A percentile compares a stretch with the other conserved stretches of the same genome.
Evolutionary conservation across 2,888 invertebrate genomes (phyloP).

Genomic region (Pristionchus mayeri): DNA sequence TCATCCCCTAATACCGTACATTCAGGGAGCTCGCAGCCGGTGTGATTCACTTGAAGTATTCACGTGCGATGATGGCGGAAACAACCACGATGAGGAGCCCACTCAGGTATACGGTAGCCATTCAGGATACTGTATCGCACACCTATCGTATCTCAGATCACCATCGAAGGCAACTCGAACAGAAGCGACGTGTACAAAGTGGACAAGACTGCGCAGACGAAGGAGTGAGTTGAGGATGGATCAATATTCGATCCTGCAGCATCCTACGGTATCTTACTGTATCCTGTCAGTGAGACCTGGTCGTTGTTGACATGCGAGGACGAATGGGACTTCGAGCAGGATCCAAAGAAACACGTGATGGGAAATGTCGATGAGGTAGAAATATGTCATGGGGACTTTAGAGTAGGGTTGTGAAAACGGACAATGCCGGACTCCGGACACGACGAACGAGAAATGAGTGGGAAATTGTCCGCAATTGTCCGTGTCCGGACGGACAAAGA

Average conservation of each 20-base stretch:
- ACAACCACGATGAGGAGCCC: background rate
- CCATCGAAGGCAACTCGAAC: background rate
- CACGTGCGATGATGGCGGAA: background rate
- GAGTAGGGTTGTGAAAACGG: background rate
- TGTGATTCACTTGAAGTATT: background rate
- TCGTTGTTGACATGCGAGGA: background rate
- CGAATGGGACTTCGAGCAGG: background rate
- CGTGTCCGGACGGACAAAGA: too few relatives aligned
- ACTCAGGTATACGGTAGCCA: constrained; percentile 7
- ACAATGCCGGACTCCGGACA: too few relatives aligned
- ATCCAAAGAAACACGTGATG: background rate
- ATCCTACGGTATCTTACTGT: too few relatives aligned
- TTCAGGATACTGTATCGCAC: too few relatives aligned
- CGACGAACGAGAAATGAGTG: too few relatives aligned
- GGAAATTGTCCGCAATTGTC: too few relatives aligned
- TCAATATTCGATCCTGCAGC: background rate
- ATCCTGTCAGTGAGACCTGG: background rate
- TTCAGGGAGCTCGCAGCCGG: background rate
- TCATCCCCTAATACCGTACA: background rate
- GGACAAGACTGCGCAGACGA: background rate
- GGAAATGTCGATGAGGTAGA: background rate
- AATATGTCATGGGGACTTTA: background rate
- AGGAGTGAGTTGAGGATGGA: background rate
- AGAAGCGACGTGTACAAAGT: too few relatives aligned
- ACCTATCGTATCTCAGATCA: background rate